A percentile compares a stretch with the other conserved stretches of the same genome.
Evolutionary conservation across 2,797 vertebrate species (phyloP).

Genomic region (Etheostoma perlongum): DNA sequence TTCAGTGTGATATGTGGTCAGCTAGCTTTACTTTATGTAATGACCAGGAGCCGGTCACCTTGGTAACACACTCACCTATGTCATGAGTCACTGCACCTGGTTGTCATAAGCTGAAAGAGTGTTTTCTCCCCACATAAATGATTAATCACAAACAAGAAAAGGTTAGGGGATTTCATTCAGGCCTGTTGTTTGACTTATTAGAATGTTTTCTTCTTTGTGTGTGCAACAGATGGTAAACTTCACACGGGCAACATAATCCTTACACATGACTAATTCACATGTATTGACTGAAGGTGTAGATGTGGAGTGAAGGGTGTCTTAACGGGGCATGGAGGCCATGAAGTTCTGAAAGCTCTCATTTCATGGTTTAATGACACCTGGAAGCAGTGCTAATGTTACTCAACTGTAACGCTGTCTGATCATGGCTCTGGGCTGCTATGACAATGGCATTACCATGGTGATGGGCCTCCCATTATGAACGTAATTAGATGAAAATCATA

Average conservation of each 20-base stretch:
- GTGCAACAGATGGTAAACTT: slow-evolving; percentile 33
- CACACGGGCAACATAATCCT: slow-evolving; percentile 20
- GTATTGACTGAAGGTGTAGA: background rate
- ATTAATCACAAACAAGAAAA: slow-evolving; percentile 60
- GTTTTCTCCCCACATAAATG: slow-evolving; percentile 65
- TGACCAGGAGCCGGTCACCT: slow-evolving; percentile 35
- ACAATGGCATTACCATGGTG: slow-evolving; percentile 53
- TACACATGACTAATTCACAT: slow-evolving; percentile 33
- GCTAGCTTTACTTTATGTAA: slow-evolving; percentile 14
- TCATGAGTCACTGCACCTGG: slow-evolving; percentile 41
- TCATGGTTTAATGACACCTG: slow-evolving; percentile 18
- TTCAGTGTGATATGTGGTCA: slow-evolving; percentile 20
- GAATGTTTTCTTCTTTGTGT: background rate
- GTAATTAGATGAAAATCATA: slow-evolving; percentile 59
- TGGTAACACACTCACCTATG: slow-evolving; percentile 39
- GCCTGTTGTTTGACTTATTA: slow-evolving; percentile 29
- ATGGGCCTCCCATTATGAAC: slow-evolving; percentile 51
- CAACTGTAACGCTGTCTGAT: slow-evolving; percentile 37
- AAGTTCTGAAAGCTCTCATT: slow-evolving; percentile 2
- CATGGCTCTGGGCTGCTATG: slow-evolving; percentile 35
- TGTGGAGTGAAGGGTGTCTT: slow-evolving; percentile 1
- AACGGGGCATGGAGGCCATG: background rate
- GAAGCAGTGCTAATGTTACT: slow-evolving; percentile 31
- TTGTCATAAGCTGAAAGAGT: slow-evolving; percentile 47
- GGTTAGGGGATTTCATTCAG: slow-evolving; percentile 27